Base-by-base conservation (phyloP, 2,888 invertebrate species). In the Boloria euphrosyne region DNA sequence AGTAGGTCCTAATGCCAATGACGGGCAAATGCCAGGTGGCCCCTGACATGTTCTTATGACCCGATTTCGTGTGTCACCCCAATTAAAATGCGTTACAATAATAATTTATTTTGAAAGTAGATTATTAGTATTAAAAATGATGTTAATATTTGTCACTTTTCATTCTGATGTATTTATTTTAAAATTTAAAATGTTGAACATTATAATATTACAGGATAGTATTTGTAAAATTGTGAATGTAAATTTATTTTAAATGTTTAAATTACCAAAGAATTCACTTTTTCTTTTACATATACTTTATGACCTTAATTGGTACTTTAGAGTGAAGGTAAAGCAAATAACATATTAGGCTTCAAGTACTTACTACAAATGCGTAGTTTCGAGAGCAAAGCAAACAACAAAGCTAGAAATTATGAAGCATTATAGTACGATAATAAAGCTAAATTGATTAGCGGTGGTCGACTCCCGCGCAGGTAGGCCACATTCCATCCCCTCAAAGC, bases 361-460 rank as follows among this genome's bases (percentile, higher is more conserved):
- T 38, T 7, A 38, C 31, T 52, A 47, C 22, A 54, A 58, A 52
- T 17, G 18, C 43, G 46, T 60, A 46, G 10, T 57, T 44, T 57
- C n/a, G 72, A 81, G 78, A 79, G 80, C 76, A 85, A 80, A 81
- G 81, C 81, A 86, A 87, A 86, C 80, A 85, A 84, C 84, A 86
- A 84, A 86, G 85, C 80, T 85, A 84, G 71, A 74, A 82, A 81
- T 89, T 89, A 91, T 90, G 86, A 89, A 89, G 86, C 86, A 86
- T 88, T 89, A 87, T 89, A 85, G 85, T 82, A 84, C 85, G 86
- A 87, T 90, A 90, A 90, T 90, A 90, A 89, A 87, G 88, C 83
- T 90, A 91, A 91, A 89, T 91, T 91, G 92, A 92, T 92, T 91
- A 90, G 90, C 86, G 85, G 87, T 84, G 87, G 86, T 84, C 58